Conservation (phyloP, 2,113 vertebrate species). For the Pycnonotus jocosus region DNA sequence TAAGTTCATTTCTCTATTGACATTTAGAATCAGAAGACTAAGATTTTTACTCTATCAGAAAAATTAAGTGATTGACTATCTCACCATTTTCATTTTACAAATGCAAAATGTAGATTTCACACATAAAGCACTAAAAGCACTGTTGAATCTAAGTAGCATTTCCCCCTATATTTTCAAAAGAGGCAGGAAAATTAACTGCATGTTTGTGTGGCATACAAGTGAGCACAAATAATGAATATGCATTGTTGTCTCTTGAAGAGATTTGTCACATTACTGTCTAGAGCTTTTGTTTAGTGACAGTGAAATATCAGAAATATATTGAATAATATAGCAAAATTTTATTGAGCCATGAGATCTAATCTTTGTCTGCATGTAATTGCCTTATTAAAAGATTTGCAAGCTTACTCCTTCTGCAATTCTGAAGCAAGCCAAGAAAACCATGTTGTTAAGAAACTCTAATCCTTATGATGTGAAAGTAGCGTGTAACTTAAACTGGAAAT, state of each 20-base stretch:
- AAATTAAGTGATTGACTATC: conserved; percentile 64
- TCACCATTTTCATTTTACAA: conserved; percentile 66
- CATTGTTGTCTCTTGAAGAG: conserved; percentile 72
- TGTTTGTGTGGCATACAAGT: conserved; percentile 63
- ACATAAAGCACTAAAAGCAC: conserved; percentile 51
- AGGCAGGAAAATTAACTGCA: conserved; percentile 66
- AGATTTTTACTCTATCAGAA: conserved; percentile 43
- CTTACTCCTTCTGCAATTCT: conserved; percentile 60
- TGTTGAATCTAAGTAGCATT: conserved; percentile 64
- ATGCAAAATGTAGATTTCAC: conserved; percentile 63
- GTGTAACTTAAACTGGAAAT: conserved; percentile 67
- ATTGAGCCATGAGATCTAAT: conserved; percentile 74
- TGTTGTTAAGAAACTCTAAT: neutral
- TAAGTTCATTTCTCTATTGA: conserved; percentile 60
- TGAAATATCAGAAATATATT: conserved; percentile 70
- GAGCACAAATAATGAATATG: conserved; percentile 71
- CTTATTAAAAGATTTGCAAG: conserved; percentile 77
- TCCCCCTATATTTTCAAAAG: conserved; percentile 67
- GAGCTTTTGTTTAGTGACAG: conserved; percentile 70
- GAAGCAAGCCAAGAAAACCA: conserved; percentile 52
- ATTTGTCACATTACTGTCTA: conserved; percentile 74
- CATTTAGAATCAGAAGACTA: conserved; percentile 52
- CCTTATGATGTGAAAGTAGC: conserved; percentile 57
- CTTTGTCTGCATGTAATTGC: conserved; percentile 74
- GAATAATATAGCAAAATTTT: conserved; percentile 72